Evolutionary conservation across 2,113 vertebrate species (phyloP), one percentile per base, ranked within the genome.

Genomic region (Grammomys dolichurus): DNA sequence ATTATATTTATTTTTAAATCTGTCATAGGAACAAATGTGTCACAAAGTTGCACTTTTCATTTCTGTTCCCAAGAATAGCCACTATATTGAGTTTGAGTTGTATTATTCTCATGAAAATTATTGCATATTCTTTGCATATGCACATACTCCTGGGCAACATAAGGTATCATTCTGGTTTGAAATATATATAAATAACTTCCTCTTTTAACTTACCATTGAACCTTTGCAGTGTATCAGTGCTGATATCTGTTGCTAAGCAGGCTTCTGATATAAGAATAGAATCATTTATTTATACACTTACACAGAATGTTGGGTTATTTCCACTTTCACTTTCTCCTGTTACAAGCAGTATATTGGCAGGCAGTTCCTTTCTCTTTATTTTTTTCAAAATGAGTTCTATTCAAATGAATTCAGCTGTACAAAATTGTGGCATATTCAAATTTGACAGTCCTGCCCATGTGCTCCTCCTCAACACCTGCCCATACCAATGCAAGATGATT

Each of bases 391-490:
- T 93, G 94, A 86, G 46, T 69, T 17, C 51, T 81, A 78, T 88
- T 98, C 76, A 96, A 58, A 96, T 93, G 90, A 88, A 87, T n/a
- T 95, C 92, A 95, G 60, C 90, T 90, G 85, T 92, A 88, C 81
- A 60, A 96, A 90, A 95, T 16, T 80, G 40, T 19, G 46, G 51
- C 70, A 93, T 36, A 92, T 73, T 92, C 58, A 77, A 56, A 93
- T 76, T 26, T 90, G 76, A 93, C 65, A 88, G 3, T 33, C 26
- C 31, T 94, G n/a, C 81, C n/a, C 65, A 54, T 36, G n/a, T 82
- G 48, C 56, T 73, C 89, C 91, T 91, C 91, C 94, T 95, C 90
- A 90, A 96, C 92, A 96, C 91, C 92, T 98, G 97, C 76, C 75
- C 76, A 67, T 10, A 60, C 19, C 28, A 51, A 67, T 24, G 36